Percentiles rank a stretch among this genome's conserved stretches.
Conservation (phyloP, 2,797 vertebrate genomes). For the Sebastes taczanowskii region DNA sequence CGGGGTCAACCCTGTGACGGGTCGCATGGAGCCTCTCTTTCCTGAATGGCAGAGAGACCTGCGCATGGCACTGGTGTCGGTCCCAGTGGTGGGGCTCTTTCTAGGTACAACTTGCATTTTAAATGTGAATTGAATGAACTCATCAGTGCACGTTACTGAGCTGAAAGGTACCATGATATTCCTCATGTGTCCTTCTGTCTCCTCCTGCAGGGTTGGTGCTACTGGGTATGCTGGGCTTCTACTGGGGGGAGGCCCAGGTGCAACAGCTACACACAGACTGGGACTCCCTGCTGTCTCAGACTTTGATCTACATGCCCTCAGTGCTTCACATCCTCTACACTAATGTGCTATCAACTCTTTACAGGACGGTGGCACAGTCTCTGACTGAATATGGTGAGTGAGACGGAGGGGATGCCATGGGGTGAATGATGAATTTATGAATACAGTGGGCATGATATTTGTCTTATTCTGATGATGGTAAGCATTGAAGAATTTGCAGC, state of each 20-base stretch:
- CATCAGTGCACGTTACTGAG: background rate
- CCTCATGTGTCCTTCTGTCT: background rate
- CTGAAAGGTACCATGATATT: background rate
- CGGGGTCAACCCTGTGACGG: constrained; percentile 81
- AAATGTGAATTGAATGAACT: background rate
- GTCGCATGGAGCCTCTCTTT: constrained; percentile 81
- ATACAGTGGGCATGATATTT: background rate
- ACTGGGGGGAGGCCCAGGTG: constrained; percentile 77
- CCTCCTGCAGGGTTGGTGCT: constrained; percentile 76
- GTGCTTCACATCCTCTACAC: constrained; percentile 83
- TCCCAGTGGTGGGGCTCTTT: constrained; percentile 82
- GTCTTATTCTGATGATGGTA: background rate
- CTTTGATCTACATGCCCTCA: constrained; percentile 79
- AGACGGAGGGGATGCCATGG: background rate
- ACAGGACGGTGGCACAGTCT: constrained; percentile 73
- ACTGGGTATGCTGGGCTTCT: constrained; percentile 83
- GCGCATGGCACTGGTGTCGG: constrained; percentile 79
- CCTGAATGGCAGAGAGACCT: constrained; percentile 80
- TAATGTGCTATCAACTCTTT: constrained; percentile 78
- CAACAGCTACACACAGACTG: constrained; percentile 68
- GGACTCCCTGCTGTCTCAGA: constrained; percentile 68
- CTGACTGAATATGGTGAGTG: constrained; percentile 84
- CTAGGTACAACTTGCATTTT: constrained; percentile 54
- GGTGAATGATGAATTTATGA: background rate
- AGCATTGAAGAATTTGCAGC: background rate